Conservation (phyloP, 2,888 invertebrate species). For the Rhingia rostrata region DNA sequence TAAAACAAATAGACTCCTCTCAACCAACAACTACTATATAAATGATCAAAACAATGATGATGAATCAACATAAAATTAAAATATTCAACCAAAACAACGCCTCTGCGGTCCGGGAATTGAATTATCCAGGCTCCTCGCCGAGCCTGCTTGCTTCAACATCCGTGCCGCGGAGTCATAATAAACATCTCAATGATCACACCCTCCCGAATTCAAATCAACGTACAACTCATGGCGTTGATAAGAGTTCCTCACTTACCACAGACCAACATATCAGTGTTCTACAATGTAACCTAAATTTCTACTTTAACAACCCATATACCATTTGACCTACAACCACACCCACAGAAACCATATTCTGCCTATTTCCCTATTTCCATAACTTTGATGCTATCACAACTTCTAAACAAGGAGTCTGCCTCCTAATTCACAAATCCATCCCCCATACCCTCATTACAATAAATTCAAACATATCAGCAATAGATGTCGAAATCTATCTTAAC, state of each 20-base stretch:
- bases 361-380: too few relatives aligned
- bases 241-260: not conserved
- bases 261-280: constrained; percentile 22
- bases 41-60: constrained; percentile 1
- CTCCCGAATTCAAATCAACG: not conserved
- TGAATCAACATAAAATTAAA: constrained; percentile 12
- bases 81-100: constrained; percentile 2
- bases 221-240: not conserved
- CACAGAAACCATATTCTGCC: too few relatives aligned
- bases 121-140: not conserved
- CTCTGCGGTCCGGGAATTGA: constrained; percentile 4
- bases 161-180: constrained; percentile 25
- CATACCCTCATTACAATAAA: too few relatives aligned
- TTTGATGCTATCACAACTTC: too few relatives aligned
- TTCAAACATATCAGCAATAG: too few relatives aligned
- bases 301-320: constrained; percentile 23
- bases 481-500: too few relatives aligned
- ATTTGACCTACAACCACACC: too few relatives aligned
- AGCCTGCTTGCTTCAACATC: constrained; percentile 1
- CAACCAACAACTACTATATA: constrained; percentile 14
- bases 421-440: too few relatives aligned
- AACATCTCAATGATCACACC: constrained; percentile 9
- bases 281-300: constrained; percentile 40
- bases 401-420: too few relatives aligned
- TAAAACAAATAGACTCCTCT: constrained; percentile 9